Evolutionary conservation across 2,113 vertebrate genomes (phyloP), one percentile per base, ranked within the genome.

Genomic region (Tonatia bakeri): DNA sequence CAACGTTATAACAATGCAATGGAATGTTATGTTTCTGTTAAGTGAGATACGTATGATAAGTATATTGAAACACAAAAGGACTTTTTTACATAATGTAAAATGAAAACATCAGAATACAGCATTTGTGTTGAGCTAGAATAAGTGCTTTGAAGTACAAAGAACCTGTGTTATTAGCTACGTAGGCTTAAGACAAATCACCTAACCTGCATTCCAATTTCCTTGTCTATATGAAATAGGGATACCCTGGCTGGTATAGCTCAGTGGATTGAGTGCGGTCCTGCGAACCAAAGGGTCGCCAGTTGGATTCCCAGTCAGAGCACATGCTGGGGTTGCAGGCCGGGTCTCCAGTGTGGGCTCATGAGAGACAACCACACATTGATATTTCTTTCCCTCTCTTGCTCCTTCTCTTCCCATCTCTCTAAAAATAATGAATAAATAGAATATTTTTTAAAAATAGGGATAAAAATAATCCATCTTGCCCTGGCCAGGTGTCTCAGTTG

Each of bases 101-200:
- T 86, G 11, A 96, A 85, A 95, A 26, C 17, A 65, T 75, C 90
- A 81, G 45, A 93, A 79, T 89, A 11, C 24, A 86, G 83, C 69
- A 64, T 76, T 67, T 87, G 31, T 82, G 16, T 59, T 89, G 65
- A 69, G 43, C 54, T 85, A 50, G 28, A 77, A 77, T 64, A 87
- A 87, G 26, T 72, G n/a, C 20, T 85, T 82, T 67, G n/a, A 11
- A 65, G 47, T 59, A 28, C 33, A 52, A 92, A 36, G 73, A 93
- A 88, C 47, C 4, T 83, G 40, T 76, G 15, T 79, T 54, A 56
- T 45, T 91, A 75, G 11, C 19, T 84, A 7, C 19, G 28, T 56
- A 33, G 61, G 50, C 10, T 56, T 82, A 73, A 73, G 79, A 85
- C 45, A 87, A 76, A 54, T 84, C 61, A 77, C 45, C 86, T 95